A percentile compares a stretch with the other conserved stretches of the same genome.
phyloP scores from a whole-genome alignment of 2,888 invertebrate genomes.

The Strigamia transsilvanica region DNA sequence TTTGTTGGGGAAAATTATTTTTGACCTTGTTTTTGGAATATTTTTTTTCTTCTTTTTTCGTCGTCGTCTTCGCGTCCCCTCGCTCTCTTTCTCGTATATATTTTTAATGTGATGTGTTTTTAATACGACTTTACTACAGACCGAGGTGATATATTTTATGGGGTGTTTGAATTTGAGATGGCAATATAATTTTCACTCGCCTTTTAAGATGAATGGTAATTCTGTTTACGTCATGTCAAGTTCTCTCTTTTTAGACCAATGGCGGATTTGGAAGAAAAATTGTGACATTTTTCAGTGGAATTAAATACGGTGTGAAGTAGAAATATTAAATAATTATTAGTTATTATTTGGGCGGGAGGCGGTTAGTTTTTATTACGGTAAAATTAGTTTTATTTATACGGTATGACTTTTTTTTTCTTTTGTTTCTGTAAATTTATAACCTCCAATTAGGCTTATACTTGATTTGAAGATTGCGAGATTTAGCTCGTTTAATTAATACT shows the following conservation, averaged over 20 bases:
- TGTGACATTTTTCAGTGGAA: too few species aligned
- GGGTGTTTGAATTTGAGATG: slow-evolving; percentile 26
- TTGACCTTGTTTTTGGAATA: not conserved
- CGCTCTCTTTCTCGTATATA: not conserved
- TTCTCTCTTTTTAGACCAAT: not conserved
- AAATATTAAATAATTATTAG: slow-evolving; percentile 1
- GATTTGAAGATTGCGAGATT: not conserved
- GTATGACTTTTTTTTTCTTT: not conserved
- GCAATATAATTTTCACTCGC: slow-evolving; percentile 20
- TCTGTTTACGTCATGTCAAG: slow-evolving; percentile 13
- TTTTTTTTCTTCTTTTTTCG: not conserved
- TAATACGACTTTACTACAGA: slow-evolving; percentile 10
- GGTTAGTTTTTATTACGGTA: not conserved
- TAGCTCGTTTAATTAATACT: not conserved
- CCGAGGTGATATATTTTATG: slow-evolving; percentile 30
- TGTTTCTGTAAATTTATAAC: not conserved
- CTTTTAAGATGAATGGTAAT: slow-evolving; percentile 25
- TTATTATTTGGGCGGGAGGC: slow-evolving; percentile 30
- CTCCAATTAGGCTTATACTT: not conserved
- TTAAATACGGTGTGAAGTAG: not conserved
- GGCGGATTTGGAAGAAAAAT: not conserved
- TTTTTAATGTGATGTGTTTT: slow-evolving; percentile 24
- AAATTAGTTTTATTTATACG: slow-evolving; percentile 4
- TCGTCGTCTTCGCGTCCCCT: too few species aligned
- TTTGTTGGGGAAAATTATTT: not conserved